phyloP scores from a whole-genome alignment of 2,888 invertebrate species.

The Caenorhabditis becei region DNA sequence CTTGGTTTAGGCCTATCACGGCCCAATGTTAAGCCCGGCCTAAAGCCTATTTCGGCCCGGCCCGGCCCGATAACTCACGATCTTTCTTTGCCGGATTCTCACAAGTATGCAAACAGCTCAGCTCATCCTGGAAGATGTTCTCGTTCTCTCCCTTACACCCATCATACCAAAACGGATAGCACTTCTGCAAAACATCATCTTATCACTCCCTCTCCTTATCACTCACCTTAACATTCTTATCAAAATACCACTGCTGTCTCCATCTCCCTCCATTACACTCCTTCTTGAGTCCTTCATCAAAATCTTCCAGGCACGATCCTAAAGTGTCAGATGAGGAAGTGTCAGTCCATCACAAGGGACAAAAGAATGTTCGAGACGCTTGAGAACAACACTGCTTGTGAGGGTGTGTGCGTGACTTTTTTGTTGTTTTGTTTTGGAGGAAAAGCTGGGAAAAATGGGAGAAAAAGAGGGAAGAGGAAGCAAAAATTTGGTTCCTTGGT shows the following conservation, averaged over 20 bases:
- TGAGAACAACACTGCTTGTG: neutral
- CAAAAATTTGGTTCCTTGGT: no score
- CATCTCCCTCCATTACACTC: constrained; percentile 80
- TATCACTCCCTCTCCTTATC: neutral
- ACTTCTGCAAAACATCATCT: constrained; percentile 61
- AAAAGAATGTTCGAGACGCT: neutral
- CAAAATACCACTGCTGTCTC: constrained; percentile 79
- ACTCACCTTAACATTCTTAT: constrained; percentile 69
- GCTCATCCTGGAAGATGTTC: constrained; percentile 78
- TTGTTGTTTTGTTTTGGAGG: constrained; percentile 27
- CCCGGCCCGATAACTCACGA: constrained; percentile 60
- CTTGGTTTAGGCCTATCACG: no score
- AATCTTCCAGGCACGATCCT: constrained; percentile 78
- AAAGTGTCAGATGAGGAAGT: constrained; percentile 32
- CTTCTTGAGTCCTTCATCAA: constrained; percentile 78
- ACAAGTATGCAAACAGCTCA: constrained; percentile 74
- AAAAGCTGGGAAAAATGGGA: constrained; percentile 2
- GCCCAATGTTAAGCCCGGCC: no score
- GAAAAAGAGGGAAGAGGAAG: constrained; percentile 5
- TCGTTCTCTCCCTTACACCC: constrained; percentile 75
- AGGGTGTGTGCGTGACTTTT: constrained; percentile 12
- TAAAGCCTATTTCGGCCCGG: no score
- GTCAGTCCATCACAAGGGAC: constrained; percentile 38
- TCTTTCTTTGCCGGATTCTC: constrained; percentile 75
- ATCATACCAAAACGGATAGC: constrained; percentile 80